Evolutionary conservation across 2,113 vertebrate species (phyloP).

Genomic region (Macquaria ambigua): DNA sequence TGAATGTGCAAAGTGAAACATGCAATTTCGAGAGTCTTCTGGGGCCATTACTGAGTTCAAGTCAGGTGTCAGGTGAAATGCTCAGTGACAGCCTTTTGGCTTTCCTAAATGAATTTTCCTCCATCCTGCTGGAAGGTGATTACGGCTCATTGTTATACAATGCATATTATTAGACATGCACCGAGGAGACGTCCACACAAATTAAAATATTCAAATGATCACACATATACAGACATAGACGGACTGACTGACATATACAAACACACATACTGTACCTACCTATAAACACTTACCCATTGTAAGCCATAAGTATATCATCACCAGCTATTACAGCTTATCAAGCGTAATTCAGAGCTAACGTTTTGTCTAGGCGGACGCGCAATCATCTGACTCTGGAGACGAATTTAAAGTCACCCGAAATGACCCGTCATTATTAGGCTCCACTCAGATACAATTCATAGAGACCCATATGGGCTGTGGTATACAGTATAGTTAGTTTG

Average conservation of each 20-base stretch:
- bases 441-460: conserved; percentile 12
- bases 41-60: conserved; percentile 30
- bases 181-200: conserved; percentile 20
- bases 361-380: conserved; percentile 14
- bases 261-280: neutral
- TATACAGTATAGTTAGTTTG: neutral
- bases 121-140: conserved; percentile 57
- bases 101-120: conserved; percentile 46
- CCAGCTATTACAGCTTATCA: conserved; percentile 36
- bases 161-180: conserved; percentile 52
- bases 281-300: conserved; percentile 8
- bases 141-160: conserved; percentile 49
- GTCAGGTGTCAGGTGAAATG: conserved; percentile 47
- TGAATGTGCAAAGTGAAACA: conserved; percentile 44
- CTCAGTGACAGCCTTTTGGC: conserved; percentile 49
- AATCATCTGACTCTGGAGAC: conserved; percentile 52
- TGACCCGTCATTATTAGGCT: conserved; percentile 34
- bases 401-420: conserved; percentile 40
- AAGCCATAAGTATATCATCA: conserved; percentile 14
- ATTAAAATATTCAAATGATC: conserved; percentile 19
- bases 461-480: neutral
- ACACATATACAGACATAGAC: neutral
- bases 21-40: conserved; percentile 47
- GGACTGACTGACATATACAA: neutral
- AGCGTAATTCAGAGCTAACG: conserved; percentile 6